A percentile compares a stretch with the other conserved stretches of the same genome.
Conservation (phyloP, 2,888 invertebrate genomes). For the Himalopsyche japonica region DNA sequence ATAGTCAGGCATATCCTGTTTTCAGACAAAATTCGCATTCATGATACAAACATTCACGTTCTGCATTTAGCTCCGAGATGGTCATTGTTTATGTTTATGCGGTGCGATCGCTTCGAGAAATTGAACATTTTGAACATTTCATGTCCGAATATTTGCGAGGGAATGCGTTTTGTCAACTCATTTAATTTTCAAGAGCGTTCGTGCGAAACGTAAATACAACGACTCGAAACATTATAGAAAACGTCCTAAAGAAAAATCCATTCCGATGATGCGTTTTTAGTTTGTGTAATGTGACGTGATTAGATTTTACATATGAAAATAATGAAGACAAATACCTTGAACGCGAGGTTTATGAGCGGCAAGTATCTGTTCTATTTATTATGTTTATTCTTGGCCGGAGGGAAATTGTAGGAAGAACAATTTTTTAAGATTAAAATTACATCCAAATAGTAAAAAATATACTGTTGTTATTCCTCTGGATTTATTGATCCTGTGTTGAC, state of each 20-base stretch:
- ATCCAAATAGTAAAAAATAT: not conserved
- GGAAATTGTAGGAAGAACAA: not conserved
- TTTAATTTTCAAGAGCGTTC: constrained; percentile 20
- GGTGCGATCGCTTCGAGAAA: not conserved
- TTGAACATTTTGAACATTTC: constrained; percentile 4
- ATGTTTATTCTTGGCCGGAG: not conserved
- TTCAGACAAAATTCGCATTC: not conserved
- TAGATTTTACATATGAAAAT: not conserved
- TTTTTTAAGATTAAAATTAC: not conserved
- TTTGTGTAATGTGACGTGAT: not conserved
- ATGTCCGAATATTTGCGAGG: constrained; percentile 8
- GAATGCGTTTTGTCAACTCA: constrained; percentile 20
- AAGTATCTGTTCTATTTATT: too few relatives aligned
- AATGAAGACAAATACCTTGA: not conserved
- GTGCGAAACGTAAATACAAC: constrained; percentile 14
- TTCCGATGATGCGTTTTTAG: not conserved
- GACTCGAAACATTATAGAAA: not conserved
- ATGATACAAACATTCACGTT: not conserved
- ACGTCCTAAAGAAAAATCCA: not conserved
- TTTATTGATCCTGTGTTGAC: too few relatives aligned
- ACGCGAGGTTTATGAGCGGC: too few relatives aligned
- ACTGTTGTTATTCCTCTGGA: too few relatives aligned
- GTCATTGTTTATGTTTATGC: not conserved
- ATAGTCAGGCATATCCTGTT: not conserved
- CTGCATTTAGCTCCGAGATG: not conserved